Evolutionary conservation across 1,140 invertebrate species (phyloP).

Genomic region (Kradibia gibbosae): DNA sequence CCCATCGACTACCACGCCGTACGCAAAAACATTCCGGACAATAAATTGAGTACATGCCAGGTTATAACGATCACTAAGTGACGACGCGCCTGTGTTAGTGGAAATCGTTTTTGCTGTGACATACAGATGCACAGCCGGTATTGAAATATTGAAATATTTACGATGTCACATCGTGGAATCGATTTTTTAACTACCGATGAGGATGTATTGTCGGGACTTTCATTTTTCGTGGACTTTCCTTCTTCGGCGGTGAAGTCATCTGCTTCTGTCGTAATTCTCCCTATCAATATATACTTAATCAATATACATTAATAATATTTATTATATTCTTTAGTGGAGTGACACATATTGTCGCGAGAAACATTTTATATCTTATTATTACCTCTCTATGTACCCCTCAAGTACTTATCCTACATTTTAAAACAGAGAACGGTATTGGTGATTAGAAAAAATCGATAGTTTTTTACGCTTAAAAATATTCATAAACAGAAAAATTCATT

Average conservation of each 20-base stretch:
- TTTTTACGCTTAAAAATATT: too few relatives aligned
- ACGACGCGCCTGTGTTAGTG: constrained; percentile 1
- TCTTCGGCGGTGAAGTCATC: background rate
- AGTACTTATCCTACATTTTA: too few relatives aligned
- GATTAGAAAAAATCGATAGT: too few relatives aligned
- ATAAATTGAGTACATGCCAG: constrained; percentile 53
- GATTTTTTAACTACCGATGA: background rate
- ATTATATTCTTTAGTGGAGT: too few relatives aligned
- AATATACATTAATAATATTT: background rate
- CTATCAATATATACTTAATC: background rate
- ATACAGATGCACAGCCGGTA: background rate
- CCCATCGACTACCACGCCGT: background rate
- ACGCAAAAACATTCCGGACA: constrained; percentile 49
- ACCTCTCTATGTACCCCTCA: too few relatives aligned
- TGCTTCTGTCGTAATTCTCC: background rate
- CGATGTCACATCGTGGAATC: background rate
- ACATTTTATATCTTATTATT: background rate
- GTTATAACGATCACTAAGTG: constrained; percentile 47
- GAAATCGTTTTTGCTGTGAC: too few relatives aligned
- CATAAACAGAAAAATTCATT: too few relatives aligned
- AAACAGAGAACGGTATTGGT: too few relatives aligned
- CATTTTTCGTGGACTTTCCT: background rate
- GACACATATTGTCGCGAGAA: background rate
- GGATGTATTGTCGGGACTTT: background rate
- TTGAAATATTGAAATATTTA: constrained; percentile 1